These are phyloP conservation scores for Halocynthia aurantium DNA, from an alignment of 23 tunicate genomes.

Conservation along the genomic window DNA sequence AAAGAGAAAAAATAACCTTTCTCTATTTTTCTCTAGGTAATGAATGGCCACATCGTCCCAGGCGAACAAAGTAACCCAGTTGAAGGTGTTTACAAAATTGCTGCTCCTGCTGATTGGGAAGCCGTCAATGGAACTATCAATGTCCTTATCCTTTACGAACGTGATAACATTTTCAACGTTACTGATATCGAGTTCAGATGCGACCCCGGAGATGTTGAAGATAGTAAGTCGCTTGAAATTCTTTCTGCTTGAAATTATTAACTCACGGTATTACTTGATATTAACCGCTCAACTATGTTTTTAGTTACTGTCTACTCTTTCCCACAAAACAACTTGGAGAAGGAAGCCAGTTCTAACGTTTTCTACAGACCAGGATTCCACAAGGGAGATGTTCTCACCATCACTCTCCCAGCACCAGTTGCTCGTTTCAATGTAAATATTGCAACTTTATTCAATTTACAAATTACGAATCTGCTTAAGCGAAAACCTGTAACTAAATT, in stretches of 20 bases:
- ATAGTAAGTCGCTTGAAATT: conserved; percentile 9
- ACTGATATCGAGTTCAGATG: conserved; percentile 7
- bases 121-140: conserved; percentile 1
- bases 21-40: conserved; percentile 1
- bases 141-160: neutral
- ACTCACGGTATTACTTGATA: too few relatives aligned
- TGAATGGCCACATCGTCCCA: conserved; percentile 14
- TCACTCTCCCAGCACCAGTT: conserved; percentile 23
- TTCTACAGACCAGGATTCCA: conserved; percentile 27
- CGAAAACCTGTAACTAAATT: neutral
- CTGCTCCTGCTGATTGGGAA: conserved; percentile 23
- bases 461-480: neutral
- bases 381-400: conserved; percentile 21
- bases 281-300: neutral
- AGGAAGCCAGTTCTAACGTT: conserved; percentile 21
- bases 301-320: conserved; percentile 25
- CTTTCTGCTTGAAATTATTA: too few relatives aligned
- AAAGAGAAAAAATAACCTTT: too few relatives aligned
- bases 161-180: neutral
- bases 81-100: conserved; percentile 17
- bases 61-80: conserved; percentile 12
- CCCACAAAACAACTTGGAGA: conserved; percentile 22
- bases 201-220: conserved; percentile 13
- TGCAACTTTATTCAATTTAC: neutral
- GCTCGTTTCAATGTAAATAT: conserved; percentile 16